phyloP scores from a whole-genome alignment of 2,888 invertebrate species.

The Drosophila leonis region DNA sequence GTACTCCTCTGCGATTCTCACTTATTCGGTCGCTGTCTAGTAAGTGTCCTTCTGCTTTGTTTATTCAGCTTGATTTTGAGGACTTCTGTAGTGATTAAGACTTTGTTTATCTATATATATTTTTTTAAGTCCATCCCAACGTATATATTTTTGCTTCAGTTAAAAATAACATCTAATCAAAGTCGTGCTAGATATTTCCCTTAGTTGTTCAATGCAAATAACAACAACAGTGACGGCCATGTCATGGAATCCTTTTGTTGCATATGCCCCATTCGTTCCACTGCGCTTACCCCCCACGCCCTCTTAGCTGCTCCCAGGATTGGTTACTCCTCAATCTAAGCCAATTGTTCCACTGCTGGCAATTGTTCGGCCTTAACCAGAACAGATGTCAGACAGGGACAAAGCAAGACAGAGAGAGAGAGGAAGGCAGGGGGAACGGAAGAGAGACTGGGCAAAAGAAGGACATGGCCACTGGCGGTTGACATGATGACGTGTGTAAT shows the following conservation, averaged over 20 bases:
- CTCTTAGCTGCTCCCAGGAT: not conserved
- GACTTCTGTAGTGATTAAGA: not conserved
- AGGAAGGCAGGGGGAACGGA: not conserved
- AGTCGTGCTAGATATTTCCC: constrained; percentile 2
- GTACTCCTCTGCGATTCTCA: not conserved
- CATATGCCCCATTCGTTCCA: constrained; percentile 25
- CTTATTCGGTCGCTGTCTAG: not conserved
- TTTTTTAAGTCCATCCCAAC: not conserved
- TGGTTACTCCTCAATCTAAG: constrained; percentile 64
- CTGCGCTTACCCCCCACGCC: not conserved
- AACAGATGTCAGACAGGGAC: constrained; percentile 45
- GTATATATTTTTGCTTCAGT: not conserved
- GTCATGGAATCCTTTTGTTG: constrained; percentile 42
- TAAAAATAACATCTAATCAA: constrained; percentile 34
- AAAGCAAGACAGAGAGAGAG: not conserved
- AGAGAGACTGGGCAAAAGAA: constrained; percentile 4
- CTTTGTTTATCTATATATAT: not conserved
- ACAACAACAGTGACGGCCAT: constrained; percentile 14
- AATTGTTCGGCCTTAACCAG: constrained; percentile 51
- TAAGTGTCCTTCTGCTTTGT: not conserved
- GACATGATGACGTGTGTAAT: constrained; percentile 80
- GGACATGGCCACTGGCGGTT: constrained; percentile 69
- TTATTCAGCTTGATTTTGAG: too few relatives aligned
- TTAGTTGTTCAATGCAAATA: constrained; percentile 18
- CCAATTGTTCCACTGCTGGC: constrained; percentile 59